Conservation (phyloP, 2,888 invertebrate species). For the Ennomos fuscantarius region DNA sequence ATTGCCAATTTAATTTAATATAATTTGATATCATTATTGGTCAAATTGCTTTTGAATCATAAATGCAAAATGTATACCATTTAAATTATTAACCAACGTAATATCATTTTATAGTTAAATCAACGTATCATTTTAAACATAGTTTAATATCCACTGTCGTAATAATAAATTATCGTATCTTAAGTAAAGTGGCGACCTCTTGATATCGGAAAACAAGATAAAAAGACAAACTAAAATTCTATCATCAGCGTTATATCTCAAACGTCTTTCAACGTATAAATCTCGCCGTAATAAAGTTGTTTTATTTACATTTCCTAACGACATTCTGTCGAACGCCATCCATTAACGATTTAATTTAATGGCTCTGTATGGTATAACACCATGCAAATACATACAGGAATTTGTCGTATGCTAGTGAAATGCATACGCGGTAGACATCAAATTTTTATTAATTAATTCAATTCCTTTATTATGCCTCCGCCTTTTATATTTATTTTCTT, state of each 20-base stretch:
- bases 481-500: slow-evolving; percentile 74
- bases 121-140: no score
- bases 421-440: slow-evolving; percentile 63
- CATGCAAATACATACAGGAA: slow-evolving; percentile 61
- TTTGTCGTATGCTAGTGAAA: slow-evolving; percentile 73
- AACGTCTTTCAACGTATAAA: slow-evolving; percentile 31
- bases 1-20: no score
- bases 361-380: slow-evolving; percentile 46
- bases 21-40: no score
- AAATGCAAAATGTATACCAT: no score
- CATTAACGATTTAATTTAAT: slow-evolving; percentile 39
- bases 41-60: no score
- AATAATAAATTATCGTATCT: slow-evolving; percentile 1
- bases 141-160: neutral
- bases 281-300: slow-evolving; percentile 33
- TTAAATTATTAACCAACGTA: neutral
- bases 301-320: slow-evolving; percentile 34
- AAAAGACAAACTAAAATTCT: slow-evolving; percentile 14
- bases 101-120: neutral
- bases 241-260: slow-evolving; percentile 21
- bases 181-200: slow-evolving; percentile 7
- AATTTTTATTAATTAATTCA: slow-evolving; percentile 81
- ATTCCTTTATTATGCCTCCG: slow-evolving; percentile 69
- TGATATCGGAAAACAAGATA: slow-evolving; percentile 7
- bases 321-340: slow-evolving; percentile 32